A percentile compares a stretch with the other conserved stretches of the same genome.
These are phyloP conservation scores for Noctuana brunneofusca DNA, from an alignment of 2,888 invertebrate species.

Conservation along the genomic window DNA sequence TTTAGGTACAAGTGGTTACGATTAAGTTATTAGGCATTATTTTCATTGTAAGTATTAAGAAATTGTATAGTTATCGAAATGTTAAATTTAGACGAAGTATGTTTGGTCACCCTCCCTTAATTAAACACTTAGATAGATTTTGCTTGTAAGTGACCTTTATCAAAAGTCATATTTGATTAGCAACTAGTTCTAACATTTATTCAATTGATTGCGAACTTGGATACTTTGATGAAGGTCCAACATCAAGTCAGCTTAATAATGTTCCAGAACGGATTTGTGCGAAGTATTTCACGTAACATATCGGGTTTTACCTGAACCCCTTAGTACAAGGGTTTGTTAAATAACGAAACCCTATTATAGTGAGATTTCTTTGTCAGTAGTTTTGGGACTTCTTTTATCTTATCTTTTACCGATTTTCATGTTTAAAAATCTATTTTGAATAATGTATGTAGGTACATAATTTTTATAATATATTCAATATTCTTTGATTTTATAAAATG, in stretches of 20 bases:
- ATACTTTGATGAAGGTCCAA: slow-evolving; percentile 40
- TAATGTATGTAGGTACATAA: not conserved
- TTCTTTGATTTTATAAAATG: too few relatives aligned
- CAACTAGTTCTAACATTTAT: slow-evolving; percentile 33
- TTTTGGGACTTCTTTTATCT: not conserved
- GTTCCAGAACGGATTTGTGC: slow-evolving; percentile 28
- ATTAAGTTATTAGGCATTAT: too few relatives aligned
- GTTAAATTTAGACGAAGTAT: too few relatives aligned
- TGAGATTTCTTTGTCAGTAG: slow-evolving; percentile 13
- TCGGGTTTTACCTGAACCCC: slow-evolving; percentile 15
- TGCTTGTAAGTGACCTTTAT: slow-evolving; percentile 29
- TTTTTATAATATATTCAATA: too few relatives aligned
- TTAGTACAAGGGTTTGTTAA: slow-evolving; percentile 13
- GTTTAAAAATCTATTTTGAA: not conserved
- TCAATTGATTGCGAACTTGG: slow-evolving; percentile 41
- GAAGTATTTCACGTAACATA: slow-evolving; percentile 29
- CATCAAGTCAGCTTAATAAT: slow-evolving; percentile 39
- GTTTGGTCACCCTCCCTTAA: not conserved
- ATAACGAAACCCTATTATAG: slow-evolving; percentile 25
- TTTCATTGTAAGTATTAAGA: too few relatives aligned
- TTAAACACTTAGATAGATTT: not conserved
- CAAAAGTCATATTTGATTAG: slow-evolving; percentile 30
- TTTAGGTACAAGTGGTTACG: too few relatives aligned
- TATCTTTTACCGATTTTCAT: not conserved
- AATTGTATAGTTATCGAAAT: too few relatives aligned